Conservation (phyloP, 2,113 vertebrate species). For the Crotalus viridis region DNA sequence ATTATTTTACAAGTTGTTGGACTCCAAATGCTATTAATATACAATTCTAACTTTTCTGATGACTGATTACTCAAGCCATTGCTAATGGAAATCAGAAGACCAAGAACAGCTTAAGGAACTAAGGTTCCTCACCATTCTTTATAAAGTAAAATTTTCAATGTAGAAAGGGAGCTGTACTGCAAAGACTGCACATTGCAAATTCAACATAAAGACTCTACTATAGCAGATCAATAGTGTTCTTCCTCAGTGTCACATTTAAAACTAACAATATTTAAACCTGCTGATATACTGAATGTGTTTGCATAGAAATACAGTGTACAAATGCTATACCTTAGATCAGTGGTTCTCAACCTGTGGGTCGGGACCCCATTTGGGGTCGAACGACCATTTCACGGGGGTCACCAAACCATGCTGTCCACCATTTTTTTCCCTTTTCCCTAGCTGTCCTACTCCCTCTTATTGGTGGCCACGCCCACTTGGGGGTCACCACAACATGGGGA, state of each 20-base stretch:
- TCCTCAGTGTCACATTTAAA: neutral
- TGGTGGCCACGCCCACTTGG: too few species aligned
- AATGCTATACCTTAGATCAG: slow-evolving; percentile 35
- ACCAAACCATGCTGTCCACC: too few species aligned
- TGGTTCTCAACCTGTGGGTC: too few species aligned
- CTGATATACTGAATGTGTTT: neutral
- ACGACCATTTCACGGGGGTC: too few species aligned
- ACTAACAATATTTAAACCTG: neutral
- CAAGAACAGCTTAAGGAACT: neutral
- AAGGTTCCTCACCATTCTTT: neutral
- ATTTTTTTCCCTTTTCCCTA: too few species aligned
- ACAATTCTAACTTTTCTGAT: neutral
- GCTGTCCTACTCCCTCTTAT: too few species aligned
- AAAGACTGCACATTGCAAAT: neutral
- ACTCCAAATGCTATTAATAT: neutral
- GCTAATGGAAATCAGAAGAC: neutral
- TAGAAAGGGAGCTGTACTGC: neutral
- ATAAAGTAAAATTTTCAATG: neutral
- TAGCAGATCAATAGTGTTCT: neutral
- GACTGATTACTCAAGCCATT: neutral
- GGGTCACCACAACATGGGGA: too few species aligned
- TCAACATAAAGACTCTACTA: neutral
- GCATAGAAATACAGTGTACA: neutral
- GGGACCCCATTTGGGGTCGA: too few species aligned
- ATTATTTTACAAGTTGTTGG: neutral